Conservation (phyloP, 1,140 invertebrate genomes). For the Physella acuta region DNA sequence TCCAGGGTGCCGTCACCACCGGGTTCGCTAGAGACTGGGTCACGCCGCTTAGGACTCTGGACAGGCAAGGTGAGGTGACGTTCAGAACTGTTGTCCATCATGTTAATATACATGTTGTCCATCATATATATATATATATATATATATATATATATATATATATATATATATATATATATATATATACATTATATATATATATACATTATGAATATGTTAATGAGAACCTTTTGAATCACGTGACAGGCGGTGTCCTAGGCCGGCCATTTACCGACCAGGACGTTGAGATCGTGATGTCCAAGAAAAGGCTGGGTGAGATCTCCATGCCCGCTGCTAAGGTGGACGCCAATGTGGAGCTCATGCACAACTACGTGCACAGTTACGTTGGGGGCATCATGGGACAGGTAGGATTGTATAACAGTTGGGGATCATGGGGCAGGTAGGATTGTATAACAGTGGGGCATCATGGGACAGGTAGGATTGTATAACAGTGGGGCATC, state of each 20-base stretch:
- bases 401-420: constrained; percentile 19
- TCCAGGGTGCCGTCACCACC: constrained; percentile 55
- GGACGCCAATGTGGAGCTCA: constrained; percentile 34
- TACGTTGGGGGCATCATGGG: constrained; percentile 38
- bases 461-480: too few relatives aligned
- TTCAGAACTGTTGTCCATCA: constrained; percentile 2
- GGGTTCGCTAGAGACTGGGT: constrained; percentile 44
- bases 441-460: too few relatives aligned
- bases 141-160: constrained; percentile 4
- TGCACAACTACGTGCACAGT: constrained; percentile 34
- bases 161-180: too few relatives aligned
- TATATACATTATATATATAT: too few relatives aligned
- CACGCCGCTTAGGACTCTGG: constrained; percentile 41
- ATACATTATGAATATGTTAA: not conserved
- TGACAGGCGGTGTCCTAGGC: constrained; percentile 4
- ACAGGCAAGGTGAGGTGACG: constrained; percentile 26
- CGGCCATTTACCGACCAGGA: constrained; percentile 31
- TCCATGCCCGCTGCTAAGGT: constrained; percentile 37
- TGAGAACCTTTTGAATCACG: not conserved
- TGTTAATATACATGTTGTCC: too few relatives aligned
- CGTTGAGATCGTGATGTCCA: constrained; percentile 31
- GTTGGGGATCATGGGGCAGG: too few relatives aligned
- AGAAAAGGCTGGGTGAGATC: constrained; percentile 36
- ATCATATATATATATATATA: too few relatives aligned
- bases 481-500: not conserved